Percentiles rank a stretch among this genome's conserved stretches.
Conservation (phyloP, 2,113 vertebrate species). For the Paraplagusia blochii region DNA sequence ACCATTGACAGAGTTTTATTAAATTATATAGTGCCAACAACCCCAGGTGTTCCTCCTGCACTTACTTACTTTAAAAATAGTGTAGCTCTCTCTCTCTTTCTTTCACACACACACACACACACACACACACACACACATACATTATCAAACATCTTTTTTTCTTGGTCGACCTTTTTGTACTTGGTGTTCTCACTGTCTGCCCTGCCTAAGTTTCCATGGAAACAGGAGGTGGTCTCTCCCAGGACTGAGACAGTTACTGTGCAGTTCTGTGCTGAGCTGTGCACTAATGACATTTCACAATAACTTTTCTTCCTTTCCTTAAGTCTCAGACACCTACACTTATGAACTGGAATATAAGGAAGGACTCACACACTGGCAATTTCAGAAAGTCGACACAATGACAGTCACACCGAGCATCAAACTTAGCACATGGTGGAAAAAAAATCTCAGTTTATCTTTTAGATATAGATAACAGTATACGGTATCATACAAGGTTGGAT, state of each 20-base stretch:
- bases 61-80: conserved; percentile 3
- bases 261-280: conserved; percentile 61
- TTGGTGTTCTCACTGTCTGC: conserved; percentile 56
- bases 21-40: conserved; percentile 46
- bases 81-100: too few relatives aligned
- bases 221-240: conserved; percentile 72
- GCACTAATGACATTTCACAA: conserved; percentile 70
- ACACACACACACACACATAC: background rate
- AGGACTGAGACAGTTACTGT: conserved; percentile 66
- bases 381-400: conserved; percentile 7
- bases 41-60: conserved; percentile 31
- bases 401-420: conserved; percentile 1
- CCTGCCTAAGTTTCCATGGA: conserved; percentile 75
- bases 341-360: conserved; percentile 24
- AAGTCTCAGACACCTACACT: conserved; percentile 42
- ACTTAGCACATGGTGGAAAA: background rate
- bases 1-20: conserved; percentile 22
- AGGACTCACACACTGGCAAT: conserved; percentile 15
- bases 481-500: conserved; percentile 1
- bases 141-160: conserved; percentile 44
- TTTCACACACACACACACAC: conserved; percentile 4
- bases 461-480: conserved; percentile 4
- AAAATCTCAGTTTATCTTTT: too few relatives aligned
- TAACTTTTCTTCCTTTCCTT: conserved; percentile 58
- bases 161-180: conserved; percentile 40